These are phyloP conservation scores for Columbina picui DNA, from an alignment of 2,113 vertebrate genomes.

Conservation along the genomic window DNA sequence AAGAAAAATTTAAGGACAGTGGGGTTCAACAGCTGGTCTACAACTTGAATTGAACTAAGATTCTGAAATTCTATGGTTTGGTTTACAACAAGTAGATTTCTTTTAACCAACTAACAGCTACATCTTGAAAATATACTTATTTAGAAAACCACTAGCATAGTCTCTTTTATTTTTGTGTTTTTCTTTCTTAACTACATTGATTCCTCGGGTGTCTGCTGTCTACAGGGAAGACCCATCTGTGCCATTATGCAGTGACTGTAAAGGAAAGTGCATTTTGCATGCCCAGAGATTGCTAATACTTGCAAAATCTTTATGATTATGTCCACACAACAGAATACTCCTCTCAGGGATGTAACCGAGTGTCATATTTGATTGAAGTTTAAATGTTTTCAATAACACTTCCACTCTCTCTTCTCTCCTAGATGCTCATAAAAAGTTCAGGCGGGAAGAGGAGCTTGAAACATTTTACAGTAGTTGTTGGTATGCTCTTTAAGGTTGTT, in stretches of 20 bases:
- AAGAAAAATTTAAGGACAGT: not conserved
- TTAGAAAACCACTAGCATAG: not conserved
- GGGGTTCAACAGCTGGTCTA: not conserved
- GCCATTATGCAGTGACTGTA: not conserved
- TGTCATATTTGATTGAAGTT: not conserved
- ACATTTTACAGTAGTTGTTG: not conserved
- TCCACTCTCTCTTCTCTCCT: not conserved
- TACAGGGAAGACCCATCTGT: not conserved
- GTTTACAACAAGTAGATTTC: not conserved
- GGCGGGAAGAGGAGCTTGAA: not conserved
- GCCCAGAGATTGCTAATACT: not conserved
- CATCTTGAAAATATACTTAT: not conserved
- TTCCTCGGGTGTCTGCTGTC: not conserved
- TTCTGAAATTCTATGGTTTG: not conserved
- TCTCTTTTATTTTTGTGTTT: not conserved
- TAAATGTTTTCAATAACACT: not conserved
- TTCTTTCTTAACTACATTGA: not conserved
- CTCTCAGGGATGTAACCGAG: not conserved
- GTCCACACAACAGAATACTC: not conserved
- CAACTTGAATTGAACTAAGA: not conserved
- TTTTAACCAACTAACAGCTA: not conserved
- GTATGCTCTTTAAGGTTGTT: not conserved
- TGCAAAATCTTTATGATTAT: not conserved
- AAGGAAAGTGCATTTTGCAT: not conserved
- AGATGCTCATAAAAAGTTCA: rapidly evolving